Evolutionary conservation across 2,888 invertebrate species (phyloP), one percentile per base, ranked within the genome.

Genomic region (Agrenia bidenticulata): DNA sequence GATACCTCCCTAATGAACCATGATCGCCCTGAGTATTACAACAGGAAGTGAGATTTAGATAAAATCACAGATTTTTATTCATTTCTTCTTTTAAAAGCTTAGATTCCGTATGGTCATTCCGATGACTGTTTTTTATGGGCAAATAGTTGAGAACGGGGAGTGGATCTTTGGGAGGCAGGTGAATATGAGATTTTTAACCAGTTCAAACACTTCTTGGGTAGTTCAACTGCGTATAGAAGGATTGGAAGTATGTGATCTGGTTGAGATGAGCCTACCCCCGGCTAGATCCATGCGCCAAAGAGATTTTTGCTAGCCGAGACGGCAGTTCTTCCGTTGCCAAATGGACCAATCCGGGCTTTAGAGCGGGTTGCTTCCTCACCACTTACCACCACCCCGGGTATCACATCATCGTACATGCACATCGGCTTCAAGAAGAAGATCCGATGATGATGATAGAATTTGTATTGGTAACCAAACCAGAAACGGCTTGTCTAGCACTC

Each of bases 241-340:
- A 50, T 51, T 62, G 66, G 57, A 66, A 65, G 69, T 69, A 69
- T 69, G 69, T 69, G 69, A 69, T 66, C 64, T 69, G 69, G 66
- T 64, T 66, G 69, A 69, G 69, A 69, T 63, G 61, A 70, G 69
- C 66, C 66, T 69, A 63, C 69, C 66, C 63, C 69, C 66, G 56
- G 57, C 61, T 64, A 58, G 65, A 55, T 65, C 68, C 73, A 73
- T 75, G 75, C 75, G 75, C 75, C 66, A 69, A 67, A 64, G 64
- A 63, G 67, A 71, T 71, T 74, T 72, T 70, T 67, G 58, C 67
- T 69, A 64, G 69, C 69, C 69, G 72, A 65, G 67, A 69, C 70
- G 72, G 72, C 70, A 66, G 70, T 67, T 73, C 73, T 75, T 73
- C 75, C 73, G 75, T 72, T 75, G 53, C 61, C 62, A 61, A 56